A percentile compares a stretch with the other conserved stretches of the same genome.
Evolutionary conservation across 2,797 vertebrate species (phyloP).

Genomic region (Ambastaia sidthimunki): DNA sequence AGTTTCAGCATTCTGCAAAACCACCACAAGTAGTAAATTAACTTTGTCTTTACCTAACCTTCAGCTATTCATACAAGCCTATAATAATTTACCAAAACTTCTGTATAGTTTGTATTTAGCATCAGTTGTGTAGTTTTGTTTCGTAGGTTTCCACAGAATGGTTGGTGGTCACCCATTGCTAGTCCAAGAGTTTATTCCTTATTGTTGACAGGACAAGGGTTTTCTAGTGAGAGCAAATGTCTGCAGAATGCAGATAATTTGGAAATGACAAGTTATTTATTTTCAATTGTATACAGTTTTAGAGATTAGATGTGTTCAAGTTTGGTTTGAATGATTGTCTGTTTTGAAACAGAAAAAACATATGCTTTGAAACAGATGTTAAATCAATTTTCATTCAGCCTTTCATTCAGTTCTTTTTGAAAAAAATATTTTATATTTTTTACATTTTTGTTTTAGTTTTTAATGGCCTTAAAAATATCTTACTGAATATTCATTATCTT

Average conservation of each 20-base stretch:
- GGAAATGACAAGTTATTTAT: not conserved
- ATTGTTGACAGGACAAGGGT: not conserved
- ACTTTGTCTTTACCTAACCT: no score
- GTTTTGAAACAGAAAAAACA: not conserved
- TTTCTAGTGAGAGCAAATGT: not conserved
- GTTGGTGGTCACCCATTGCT: not conserved
- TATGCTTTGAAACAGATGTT: not conserved
- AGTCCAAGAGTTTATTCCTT: not conserved
- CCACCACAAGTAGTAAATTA: no score
- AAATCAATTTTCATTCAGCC: not conserved
- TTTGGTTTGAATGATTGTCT: not conserved
- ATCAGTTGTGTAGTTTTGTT: not conserved
- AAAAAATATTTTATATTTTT: not conserved
- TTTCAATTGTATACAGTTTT: not conserved
- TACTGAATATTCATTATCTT: not conserved
- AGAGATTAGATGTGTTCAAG: not conserved
- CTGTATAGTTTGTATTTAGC: no score
- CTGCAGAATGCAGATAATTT: not conserved
- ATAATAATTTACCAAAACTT: no score
- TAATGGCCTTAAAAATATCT: not conserved
- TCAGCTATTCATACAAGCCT: no score
- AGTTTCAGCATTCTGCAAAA: no score
- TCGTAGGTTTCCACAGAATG: not conserved
- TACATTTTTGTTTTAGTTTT: not conserved
- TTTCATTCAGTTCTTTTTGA: not conserved